Evolutionary conservation across 2,113 vertebrate genomes (phyloP).

Genomic region (Trinectes maculatus): DNA sequence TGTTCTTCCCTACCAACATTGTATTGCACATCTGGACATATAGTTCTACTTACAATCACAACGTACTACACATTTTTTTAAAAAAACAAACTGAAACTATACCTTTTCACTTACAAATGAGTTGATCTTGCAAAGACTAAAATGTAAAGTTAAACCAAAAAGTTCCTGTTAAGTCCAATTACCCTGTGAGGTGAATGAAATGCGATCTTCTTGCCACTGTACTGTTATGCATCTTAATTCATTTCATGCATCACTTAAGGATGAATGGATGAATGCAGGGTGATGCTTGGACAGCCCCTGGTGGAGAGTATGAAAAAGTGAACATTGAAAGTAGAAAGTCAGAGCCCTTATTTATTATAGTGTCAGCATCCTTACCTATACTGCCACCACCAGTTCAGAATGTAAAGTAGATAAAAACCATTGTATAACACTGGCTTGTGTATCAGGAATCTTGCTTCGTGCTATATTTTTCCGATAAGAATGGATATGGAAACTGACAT

Average conservation of each 20-base stretch:
- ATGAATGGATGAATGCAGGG: constrained; percentile 62
- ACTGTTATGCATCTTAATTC: neutral
- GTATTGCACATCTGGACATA: constrained; percentile 4
- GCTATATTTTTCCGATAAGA: too few relatives aligned
- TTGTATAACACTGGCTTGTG: neutral
- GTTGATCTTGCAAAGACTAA: neutral
- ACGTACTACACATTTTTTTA: neutral
- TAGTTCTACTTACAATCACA: constrained; percentile 18
- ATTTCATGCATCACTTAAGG: constrained; percentile 27
- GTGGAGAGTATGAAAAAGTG: constrained; percentile 71
- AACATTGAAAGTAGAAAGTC: constrained; percentile 43
- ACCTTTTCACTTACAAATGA: neutral
- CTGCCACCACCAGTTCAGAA: constrained; percentile 64
- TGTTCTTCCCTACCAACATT: constrained; percentile 5
- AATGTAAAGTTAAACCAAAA: neutral
- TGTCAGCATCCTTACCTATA: constrained; percentile 54
- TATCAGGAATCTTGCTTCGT: neutral
- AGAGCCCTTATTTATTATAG: constrained; percentile 29
- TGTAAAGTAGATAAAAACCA: constrained; percentile 23
- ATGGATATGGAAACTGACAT: too few relatives aligned
- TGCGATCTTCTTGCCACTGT: neutral
- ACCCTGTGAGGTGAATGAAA: neutral
- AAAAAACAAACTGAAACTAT: neutral
- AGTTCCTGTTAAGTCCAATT: constrained; percentile 20
- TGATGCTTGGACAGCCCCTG: constrained; percentile 77